Percentiles rank a stretch among this genome's conserved stretches.
These are phyloP conservation scores for Brachionus rotundiformis DNA, from an alignment of 1,140 invertebrate genomes.

Conservation along the genomic window DNA sequence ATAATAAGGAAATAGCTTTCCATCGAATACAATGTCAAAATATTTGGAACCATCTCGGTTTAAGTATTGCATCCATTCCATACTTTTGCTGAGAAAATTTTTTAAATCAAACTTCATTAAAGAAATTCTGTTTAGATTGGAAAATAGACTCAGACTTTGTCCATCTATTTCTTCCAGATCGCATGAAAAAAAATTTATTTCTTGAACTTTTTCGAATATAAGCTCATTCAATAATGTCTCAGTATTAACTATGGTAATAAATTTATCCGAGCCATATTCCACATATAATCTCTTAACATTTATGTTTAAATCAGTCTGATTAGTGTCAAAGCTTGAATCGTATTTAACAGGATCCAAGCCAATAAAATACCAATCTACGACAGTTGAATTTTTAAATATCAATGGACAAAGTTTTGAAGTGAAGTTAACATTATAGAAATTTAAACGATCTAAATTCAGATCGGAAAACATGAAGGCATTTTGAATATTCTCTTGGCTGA, in stretches of 20 bases:
- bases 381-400: background rate
- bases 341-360: background rate
- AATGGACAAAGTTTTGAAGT: background rate
- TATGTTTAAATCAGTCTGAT: background rate
- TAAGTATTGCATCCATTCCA: constrained; percentile 7
- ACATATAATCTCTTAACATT: background rate
- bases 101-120: constrained; percentile 18
- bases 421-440: background rate
- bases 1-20: background rate
- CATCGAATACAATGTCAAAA: constrained; percentile 14
- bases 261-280: background rate
- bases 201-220: constrained; percentile 8
- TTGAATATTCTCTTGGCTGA: background rate
- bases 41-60: background rate
- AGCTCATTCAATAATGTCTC: background rate
- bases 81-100: background rate
- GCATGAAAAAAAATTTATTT: background rate
- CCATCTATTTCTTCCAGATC: background rate
- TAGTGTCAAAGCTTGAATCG: background rate
- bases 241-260: background rate
- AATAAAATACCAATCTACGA: background rate
- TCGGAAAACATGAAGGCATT: background rate
- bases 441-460: background rate
- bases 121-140: background rate
- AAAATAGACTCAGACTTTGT: constrained; percentile 21